phyloP scores from a whole-genome alignment of 1,140 invertebrate genomes.

The Oryzaephilus surinamensis region DNA sequence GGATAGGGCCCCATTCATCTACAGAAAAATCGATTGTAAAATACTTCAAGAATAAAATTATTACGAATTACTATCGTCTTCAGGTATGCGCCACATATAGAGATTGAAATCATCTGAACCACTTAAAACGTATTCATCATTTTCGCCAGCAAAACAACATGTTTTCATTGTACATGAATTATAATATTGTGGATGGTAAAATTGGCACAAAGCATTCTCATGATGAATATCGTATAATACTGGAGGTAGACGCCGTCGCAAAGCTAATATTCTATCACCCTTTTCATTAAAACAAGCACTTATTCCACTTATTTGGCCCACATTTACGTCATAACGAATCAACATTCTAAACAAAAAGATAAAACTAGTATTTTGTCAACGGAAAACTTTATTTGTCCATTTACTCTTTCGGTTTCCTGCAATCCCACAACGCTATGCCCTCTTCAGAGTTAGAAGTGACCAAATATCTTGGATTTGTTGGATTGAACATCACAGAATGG shows the following conservation, averaged over 20 bases:
- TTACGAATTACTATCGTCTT: slow-evolving; percentile 41
- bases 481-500: slow-evolving; percentile 87
- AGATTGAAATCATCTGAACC: slow-evolving; percentile 93
- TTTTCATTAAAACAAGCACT: slow-evolving; percentile 77
- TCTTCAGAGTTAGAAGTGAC: slow-evolving; percentile 84
- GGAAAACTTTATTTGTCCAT: slow-evolving; percentile 20
- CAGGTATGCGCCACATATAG: slow-evolving; percentile 86
- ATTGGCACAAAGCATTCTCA: slow-evolving; percentile 62
- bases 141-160: slow-evolving; percentile 83
- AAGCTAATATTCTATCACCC: slow-evolving; percentile 69
- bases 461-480: slow-evolving; percentile 65
- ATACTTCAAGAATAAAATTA: not conserved
- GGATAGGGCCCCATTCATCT: slow-evolving; percentile 45
- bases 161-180: slow-evolving; percentile 97
- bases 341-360: slow-evolving; percentile 43
- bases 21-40: slow-evolving; percentile 16
- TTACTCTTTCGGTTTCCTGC: slow-evolving; percentile 72
- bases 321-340: slow-evolving; percentile 58
- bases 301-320: slow-evolving; percentile 73
- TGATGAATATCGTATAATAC: slow-evolving; percentile 66
- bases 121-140: slow-evolving; percentile 81
- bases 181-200: slow-evolving; percentile 86
- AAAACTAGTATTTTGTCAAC: slow-evolving; percentile 1
- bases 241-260: slow-evolving; percentile 72
- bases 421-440: slow-evolving; percentile 81